These are phyloP conservation scores for Callitettix versicolor DNA, from an alignment of 1,140 invertebrate genomes.

Conservation along the genomic window DNA sequence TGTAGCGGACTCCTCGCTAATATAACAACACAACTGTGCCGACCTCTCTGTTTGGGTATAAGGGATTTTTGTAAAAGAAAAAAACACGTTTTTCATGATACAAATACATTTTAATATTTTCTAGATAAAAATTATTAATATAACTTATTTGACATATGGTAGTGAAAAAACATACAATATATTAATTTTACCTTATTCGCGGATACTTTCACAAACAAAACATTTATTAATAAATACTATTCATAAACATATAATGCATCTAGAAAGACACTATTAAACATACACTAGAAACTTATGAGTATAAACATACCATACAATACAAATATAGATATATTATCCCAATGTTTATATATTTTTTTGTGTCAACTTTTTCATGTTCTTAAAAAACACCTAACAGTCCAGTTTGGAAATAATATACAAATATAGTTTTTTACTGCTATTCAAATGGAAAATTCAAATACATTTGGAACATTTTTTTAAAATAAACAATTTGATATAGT, in stretches of 20 bases:
- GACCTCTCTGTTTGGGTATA: too few species aligned
- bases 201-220: constrained; percentile 24
- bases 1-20: too few species aligned
- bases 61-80: too few species aligned
- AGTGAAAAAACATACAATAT: constrained; percentile 23
- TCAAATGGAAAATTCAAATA: constrained; percentile 20
- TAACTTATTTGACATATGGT: constrained; percentile 25
- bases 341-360: constrained; percentile 9
- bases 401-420: constrained; percentile 13
- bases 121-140: constrained; percentile 26
- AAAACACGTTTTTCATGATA: constrained; percentile 7
- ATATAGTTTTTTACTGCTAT: constrained; percentile 10
- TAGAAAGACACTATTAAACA: constrained; percentile 14
- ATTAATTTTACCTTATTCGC: constrained; percentile 23
- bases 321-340: constrained; percentile 14
- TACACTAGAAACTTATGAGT: constrained; percentile 18
- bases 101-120: constrained; percentile 24
- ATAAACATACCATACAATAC: constrained; percentile 18
- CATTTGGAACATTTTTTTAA: constrained; percentile 19
- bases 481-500: constrained; percentile 20
- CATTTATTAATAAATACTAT: constrained; percentile 20
- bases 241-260: constrained; percentile 24
- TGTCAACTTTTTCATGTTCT: constrained; percentile 7
- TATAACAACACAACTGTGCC: too few species aligned
- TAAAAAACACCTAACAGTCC: constrained; percentile 17